Evolutionary conservation across 2,888 invertebrate genomes (phyloP), one percentile per base, ranked within the genome.

Genomic region (Panzeria rudis): DNA sequence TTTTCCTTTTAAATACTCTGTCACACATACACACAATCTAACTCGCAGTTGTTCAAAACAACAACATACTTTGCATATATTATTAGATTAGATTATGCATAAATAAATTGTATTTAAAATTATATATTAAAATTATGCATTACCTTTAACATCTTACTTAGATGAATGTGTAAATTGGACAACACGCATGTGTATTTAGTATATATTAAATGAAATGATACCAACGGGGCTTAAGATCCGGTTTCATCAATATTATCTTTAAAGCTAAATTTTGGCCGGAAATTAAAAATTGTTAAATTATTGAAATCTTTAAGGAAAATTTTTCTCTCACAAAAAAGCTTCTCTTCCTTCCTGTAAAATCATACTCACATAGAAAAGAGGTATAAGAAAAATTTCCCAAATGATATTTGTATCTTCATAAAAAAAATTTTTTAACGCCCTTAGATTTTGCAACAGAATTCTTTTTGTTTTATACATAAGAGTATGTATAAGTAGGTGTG

Each of bases 11-110:
- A 59, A 61, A 35, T 7, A 13, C 23, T n/a, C 52, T 20, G 20
- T 29, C 29, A 61, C 29, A 35, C 41, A 56, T 38, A 23, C 20
- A 47, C 41, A 76, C 50, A 15, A 23, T 20, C 17, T 54, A 13
- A 38, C 59, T n/a, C 13, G 41, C 11, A n/a, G 1, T 11, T 29
- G 50, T 38, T 25, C 20, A 32, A 62, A 78, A 23, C 41, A 68
- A 64, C 59, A 78, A 59, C 47, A 44, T 68, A 66, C 54, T 86
- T 75, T 84, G 79, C 84, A 84, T 82, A 82, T 86, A 82, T 86
- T 75, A 81, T 76, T 76, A 79, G 66, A 75, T 79, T 72, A 79
- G 61, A 61, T 69, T 75, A 56, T 71, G 38, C 47, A 68, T 64
- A 20, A 41, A 54, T 52, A 54, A 64, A 54, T 76, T 76, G 20